Evolutionary conservation across 2,113 vertebrate species (phyloP).

Genomic region (Oreochromis tanganicae): DNA sequence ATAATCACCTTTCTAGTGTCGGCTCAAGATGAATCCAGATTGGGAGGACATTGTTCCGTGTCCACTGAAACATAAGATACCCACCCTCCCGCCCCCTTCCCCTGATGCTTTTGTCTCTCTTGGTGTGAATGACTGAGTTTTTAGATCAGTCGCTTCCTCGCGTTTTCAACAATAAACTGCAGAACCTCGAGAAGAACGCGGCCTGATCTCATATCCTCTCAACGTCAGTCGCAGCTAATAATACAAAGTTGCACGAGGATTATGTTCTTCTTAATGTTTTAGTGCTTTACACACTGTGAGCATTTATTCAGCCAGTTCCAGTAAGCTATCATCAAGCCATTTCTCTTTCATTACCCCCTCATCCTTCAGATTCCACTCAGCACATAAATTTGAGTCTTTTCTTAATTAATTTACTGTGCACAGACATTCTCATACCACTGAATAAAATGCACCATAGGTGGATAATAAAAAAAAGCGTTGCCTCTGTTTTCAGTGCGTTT

Average conservation of each 20-base stretch:
- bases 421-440: conserved; percentile 43
- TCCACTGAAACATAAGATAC: conserved; percentile 54
- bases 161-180: conserved; percentile 30
- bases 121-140: conserved; percentile 57
- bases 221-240: conserved; percentile 11
- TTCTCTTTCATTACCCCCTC: conserved; percentile 56
- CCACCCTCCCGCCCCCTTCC: conserved; percentile 6
- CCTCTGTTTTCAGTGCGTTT: conserved; percentile 43
- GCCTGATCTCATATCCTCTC: conserved; percentile 13
- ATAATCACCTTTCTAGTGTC: conserved; percentile 75
- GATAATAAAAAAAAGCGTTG: conserved; percentile 28
- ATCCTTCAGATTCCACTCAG: conserved; percentile 53
- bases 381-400: conserved; percentile 62
- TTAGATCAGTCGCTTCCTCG: conserved; percentile 44
- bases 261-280: conserved; percentile 22
- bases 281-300: conserved; percentile 21
- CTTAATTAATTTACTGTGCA: conserved; percentile 65
- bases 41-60: conserved; percentile 52
- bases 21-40: conserved; percentile 62
- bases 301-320: conserved; percentile 42
- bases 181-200: conserved; percentile 32
- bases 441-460: conserved; percentile 59
- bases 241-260: not conserved
- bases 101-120: conserved; percentile 44
- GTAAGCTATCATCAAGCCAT: conserved; percentile 47